Conservation (phyloP, 2,797 vertebrate genomes). For the Hydrocynus forskahlii region DNA sequence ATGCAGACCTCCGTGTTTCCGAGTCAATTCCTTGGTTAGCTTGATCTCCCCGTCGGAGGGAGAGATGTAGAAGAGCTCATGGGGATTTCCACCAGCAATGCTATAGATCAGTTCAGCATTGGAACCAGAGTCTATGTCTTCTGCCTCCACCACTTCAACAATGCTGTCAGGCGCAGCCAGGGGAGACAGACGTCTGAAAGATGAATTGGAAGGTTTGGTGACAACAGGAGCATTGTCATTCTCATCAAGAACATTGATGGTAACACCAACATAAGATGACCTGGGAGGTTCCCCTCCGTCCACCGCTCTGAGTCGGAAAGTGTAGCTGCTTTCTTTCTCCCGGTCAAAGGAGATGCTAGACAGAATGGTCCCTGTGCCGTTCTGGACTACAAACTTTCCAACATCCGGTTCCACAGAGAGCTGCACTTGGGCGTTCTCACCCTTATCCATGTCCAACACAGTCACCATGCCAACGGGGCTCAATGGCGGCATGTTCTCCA, state of each 20-base stretch:
- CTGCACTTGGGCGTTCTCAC: constrained; percentile 90
- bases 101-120: constrained; percentile 93
- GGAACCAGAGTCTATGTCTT: constrained; percentile 93
- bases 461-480: constrained; percentile 99
- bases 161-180: constrained; percentile 90
- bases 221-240: constrained; percentile 98
- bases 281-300: constrained; percentile 92
- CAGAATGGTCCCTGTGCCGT: constrained; percentile 96
- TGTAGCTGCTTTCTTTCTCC: constrained; percentile 97
- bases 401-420: constrained; percentile 95
- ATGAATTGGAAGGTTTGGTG: constrained; percentile 95
- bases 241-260: constrained; percentile 97
- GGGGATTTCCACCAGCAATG: constrained; percentile 95
- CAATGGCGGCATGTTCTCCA: constrained; percentile 97
- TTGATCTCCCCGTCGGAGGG: constrained; percentile 92
- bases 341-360: constrained; percentile 98
- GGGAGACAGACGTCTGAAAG: constrained; percentile 89
- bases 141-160: constrained; percentile 92
- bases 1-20: constrained; percentile 94
- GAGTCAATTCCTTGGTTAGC: constrained; percentile 92
- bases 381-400: constrained; percentile 97
- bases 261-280: constrained; percentile 95
- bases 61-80: constrained; percentile 94
- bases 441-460: constrained; percentile 94
- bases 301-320: constrained; percentile 94